Evolutionary conservation across 2,797 vertebrate species (phyloP).

Genomic region (Mormyrus proboscirostris): DNA sequence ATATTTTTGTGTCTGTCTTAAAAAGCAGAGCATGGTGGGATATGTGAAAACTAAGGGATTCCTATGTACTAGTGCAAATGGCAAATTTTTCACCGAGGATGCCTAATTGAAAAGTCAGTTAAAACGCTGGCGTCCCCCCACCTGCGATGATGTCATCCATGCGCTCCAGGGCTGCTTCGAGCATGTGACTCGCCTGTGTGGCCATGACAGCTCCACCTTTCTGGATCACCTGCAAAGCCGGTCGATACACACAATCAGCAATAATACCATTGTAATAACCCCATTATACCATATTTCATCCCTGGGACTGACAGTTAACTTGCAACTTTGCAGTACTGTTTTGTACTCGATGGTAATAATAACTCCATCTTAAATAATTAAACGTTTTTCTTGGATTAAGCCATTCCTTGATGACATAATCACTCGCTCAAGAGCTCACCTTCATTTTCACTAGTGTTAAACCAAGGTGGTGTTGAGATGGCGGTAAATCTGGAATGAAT

Average conservation of each 20-base stretch:
- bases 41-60: not conserved
- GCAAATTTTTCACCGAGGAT: not conserved
- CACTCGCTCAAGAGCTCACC: not conserved
- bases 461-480: not conserved
- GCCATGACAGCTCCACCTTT: constrained; percentile 60
- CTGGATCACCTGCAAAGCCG: constrained; percentile 11
- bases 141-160: constrained; percentile 98
- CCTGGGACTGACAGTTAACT: not conserved
- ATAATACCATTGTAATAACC: not conserved
- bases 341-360: not conserved
- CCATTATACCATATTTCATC: not conserved
- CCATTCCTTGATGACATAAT: not conserved
- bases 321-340: not conserved
- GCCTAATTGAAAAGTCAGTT: not conserved
- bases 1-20: not conserved
- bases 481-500: not conserved
- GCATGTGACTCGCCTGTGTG: constrained; percentile 86
- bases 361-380: not conserved
- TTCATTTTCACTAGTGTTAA: not conserved
- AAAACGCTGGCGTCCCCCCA: constrained; percentile 37
- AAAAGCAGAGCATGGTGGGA: not conserved
- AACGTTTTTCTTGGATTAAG: not conserved
- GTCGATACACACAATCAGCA: not conserved
- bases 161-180: constrained; percentile 92
- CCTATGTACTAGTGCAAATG: not conserved